Evolutionary conservation across 1,140 invertebrate species (phyloP).

Genomic region (Sminthurides bifidus): DNA sequence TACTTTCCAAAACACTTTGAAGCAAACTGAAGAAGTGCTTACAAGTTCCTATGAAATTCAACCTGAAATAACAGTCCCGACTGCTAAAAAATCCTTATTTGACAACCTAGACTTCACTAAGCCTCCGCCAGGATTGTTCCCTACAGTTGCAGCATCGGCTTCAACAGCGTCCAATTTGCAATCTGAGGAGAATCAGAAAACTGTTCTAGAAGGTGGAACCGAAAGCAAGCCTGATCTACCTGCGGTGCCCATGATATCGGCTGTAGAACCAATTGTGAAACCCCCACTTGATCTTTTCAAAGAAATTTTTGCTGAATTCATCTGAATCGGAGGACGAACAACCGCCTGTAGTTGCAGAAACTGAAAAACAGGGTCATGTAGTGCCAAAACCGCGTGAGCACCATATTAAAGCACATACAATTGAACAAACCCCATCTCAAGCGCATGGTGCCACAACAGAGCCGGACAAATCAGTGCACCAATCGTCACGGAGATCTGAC

Average conservation of each 20-base stretch:
- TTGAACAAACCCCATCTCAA: too few relatives aligned
- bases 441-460: too few relatives aligned
- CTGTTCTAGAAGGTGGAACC: not conserved
- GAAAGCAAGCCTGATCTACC: not conserved
- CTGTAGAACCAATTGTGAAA: slow-evolving; percentile 7
- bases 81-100: slow-evolving; percentile 27
- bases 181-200: not conserved
- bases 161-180: not conserved
- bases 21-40: too few relatives aligned
- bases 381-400: too few relatives aligned
- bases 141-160: not conserved
- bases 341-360: too few relatives aligned
- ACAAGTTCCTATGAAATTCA: too few relatives aligned
- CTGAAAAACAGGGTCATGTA: too few relatives aligned
- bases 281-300: slow-evolving; percentile 29
- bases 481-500: too few relatives aligned
- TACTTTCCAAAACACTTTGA: too few relatives aligned
- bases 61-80: too few relatives aligned
- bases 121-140: slow-evolving; percentile 29
- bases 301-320: slow-evolving; percentile 30
- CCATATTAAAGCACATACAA: too few relatives aligned
- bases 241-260: not conserved
- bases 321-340: slow-evolving; percentile 27
- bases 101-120: slow-evolving; percentile 30
- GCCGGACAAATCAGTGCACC: too few relatives aligned